Evolutionary conservation across 2,888 invertebrate genomes (phyloP), one percentile per base, ranked within the genome.

Genomic region (Acholoe squamosa): DNA sequence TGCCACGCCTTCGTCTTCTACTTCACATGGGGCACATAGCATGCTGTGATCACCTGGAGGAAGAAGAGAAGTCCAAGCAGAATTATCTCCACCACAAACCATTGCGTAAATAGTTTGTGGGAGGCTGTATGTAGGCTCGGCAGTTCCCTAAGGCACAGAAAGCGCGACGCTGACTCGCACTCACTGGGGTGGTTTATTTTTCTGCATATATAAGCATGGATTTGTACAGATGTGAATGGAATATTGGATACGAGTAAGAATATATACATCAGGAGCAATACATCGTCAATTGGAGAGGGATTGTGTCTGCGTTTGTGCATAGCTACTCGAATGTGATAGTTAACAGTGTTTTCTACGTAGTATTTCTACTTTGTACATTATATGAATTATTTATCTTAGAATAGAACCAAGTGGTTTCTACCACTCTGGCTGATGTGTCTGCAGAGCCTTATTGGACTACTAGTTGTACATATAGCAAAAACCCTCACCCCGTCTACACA

Each of bases 341-440:
- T 3, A 43, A 7, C 43, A 43, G 43, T 43, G 43, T 43, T 43
- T 43, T 43, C 43, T 43, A 43, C 43, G 10, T 43, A 43, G 43
- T 61, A 61, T 76, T 16, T 76, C 19, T 76, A 76, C 28, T 14
- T 31, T 76, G 31, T 76, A 31, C 3, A 76, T 25, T 76, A n/a
- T 76, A 31, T 76, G 31, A 22, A 61, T 61, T 22, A 61, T 61
- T 61, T 16, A 16, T 16, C 25, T n/a, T 25, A 76, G 25, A 76
- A 16, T 25, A 31, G 76, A 16, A 84, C 43, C 52, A 84, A 54
- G 86, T 86, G 52, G 56, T 54, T 28, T 86, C 86, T 56, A 86
- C 86, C 52, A 54, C 56, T 33, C 33, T 86, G 86, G 86, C 86
- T 86, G 86, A 86, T 86, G 22, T 86, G 86, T 86, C 86, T 86